A percentile compares a stretch with the other conserved stretches of the same genome.
phyloP scores from a whole-genome alignment of 30 jellyfish, hydroid and myxozoan species.

The Turritopsis dohrnii region DNA sequence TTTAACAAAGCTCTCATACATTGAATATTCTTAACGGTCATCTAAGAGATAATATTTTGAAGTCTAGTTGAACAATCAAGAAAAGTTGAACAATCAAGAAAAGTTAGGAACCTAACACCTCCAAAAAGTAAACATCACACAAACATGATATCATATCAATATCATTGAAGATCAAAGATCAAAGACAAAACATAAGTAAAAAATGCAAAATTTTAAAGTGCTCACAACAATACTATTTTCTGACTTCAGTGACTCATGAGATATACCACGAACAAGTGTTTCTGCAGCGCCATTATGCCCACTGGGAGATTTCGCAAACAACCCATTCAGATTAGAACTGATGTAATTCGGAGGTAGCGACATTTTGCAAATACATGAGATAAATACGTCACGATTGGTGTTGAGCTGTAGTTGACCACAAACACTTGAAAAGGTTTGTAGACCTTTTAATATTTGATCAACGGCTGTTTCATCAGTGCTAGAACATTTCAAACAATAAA shows the following conservation, averaged over 20 bases:
- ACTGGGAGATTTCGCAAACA: constrained; percentile 22
- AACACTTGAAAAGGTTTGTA: constrained; percentile 88
- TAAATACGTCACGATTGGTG: constrained; percentile 66
- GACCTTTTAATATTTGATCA: constrained; percentile 68
- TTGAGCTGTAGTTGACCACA: constrained; percentile 85
- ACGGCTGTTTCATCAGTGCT: constrained; percentile 83
- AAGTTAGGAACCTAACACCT: no score
- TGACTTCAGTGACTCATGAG: not conserved
- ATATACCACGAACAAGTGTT: not conserved
- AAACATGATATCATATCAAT: no score
- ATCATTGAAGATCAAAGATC: no score
- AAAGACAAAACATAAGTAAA: not conserved
- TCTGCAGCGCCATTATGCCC: not conserved
- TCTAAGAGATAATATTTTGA: constrained; percentile 28
- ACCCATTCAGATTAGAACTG: constrained; percentile 6
- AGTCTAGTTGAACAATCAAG: not conserved
- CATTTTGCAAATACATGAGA: constrained; percentile 63
- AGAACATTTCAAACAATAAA: not conserved
- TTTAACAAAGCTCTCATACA: constrained; percentile 92
- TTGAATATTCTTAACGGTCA: constrained; percentile 76
- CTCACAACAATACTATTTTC: constrained; percentile 39
- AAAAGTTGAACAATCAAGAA: no score
- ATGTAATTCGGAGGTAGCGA: constrained; percentile 69
- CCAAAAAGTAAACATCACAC: no score
- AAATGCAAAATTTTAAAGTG: not conserved